Conservation (phyloP, 2,888 invertebrate genomes). For the Drosophila atripex region DNA sequence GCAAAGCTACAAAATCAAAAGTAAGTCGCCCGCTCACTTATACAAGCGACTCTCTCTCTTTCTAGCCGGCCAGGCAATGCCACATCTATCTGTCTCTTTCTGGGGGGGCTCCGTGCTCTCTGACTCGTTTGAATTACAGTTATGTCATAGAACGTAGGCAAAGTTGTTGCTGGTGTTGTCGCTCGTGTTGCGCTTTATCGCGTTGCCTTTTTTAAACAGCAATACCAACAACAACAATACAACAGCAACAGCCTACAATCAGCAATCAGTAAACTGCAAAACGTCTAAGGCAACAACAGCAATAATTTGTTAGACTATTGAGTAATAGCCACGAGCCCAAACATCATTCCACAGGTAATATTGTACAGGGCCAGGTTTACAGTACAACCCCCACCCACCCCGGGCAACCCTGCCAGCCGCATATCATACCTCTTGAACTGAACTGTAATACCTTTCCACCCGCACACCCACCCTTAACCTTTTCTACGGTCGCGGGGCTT, state of each 20-base stretch:
- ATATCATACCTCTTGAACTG: too few species aligned
- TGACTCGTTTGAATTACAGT: conserved; percentile 73
- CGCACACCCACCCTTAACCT: conserved; percentile 34
- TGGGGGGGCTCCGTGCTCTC: conserved; percentile 43
- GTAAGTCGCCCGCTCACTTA: conserved; percentile 65
- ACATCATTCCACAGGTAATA: conserved; percentile 28
- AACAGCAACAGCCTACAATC: conserved; percentile 28
- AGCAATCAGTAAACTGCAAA: conserved; percentile 33
- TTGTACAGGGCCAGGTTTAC: background rate
- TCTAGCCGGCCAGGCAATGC: conserved; percentile 3
- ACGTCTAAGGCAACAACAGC: conserved; percentile 27
- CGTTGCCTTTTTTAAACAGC: conserved; percentile 19
- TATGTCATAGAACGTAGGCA: conserved; percentile 76
- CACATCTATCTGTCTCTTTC: conserved; percentile 29
- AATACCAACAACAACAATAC: conserved; percentile 42
- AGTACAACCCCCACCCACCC: too few species aligned
- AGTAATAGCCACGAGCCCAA: conserved; percentile 59
- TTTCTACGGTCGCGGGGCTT: conserved; percentile 8
- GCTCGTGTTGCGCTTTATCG: conserved; percentile 54
- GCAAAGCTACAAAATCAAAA: conserved; percentile 59
- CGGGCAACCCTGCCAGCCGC: background rate
- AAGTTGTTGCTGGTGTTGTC: conserved; percentile 49
- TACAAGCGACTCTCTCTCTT: conserved; percentile 25
- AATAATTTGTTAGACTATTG: conserved; percentile 68
- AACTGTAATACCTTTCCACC: background rate